phyloP scores from a whole-genome alignment of 2,888 invertebrate species.

The Cheilosia scutellata region DNA sequence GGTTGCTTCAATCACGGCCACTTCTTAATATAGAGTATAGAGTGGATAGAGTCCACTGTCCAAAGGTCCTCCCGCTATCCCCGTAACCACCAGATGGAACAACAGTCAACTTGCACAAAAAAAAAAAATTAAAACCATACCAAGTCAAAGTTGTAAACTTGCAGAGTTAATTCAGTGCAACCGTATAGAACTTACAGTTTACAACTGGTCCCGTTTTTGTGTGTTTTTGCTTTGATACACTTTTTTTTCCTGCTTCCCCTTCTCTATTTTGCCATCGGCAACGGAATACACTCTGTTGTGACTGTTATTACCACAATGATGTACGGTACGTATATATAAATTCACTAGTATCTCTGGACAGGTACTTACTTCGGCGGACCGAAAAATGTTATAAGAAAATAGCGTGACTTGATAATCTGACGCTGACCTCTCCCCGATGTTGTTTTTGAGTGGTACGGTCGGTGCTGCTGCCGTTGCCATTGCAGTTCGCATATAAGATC shows the following conservation, averaged over 20 bases:
- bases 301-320: constrained; percentile 63
- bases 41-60: constrained; percentile 8
- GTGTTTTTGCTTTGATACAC: constrained; percentile 38
- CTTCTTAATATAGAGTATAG: not conserved
- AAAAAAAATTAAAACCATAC: constrained; percentile 49
- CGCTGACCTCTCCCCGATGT: constrained; percentile 72
- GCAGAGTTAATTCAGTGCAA: constrained; percentile 65
- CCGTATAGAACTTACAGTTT: constrained; percentile 58
- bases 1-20: constrained; percentile 12
- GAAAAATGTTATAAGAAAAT: constrained; percentile 59
- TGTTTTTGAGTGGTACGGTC: constrained; percentile 23
- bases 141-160: constrained; percentile 65
- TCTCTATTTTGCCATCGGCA: constrained; percentile 28
- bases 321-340: constrained; percentile 42
- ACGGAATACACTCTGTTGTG: constrained; percentile 39
- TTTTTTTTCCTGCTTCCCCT: constrained; percentile 45
- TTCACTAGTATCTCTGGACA: constrained; percentile 63
- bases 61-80: not conserved
- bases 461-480: constrained; percentile 19
- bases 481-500: constrained; percentile 29
- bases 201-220: constrained; percentile 72
- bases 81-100: constrained; percentile 17
- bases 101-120: constrained; percentile 52
- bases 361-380: constrained; percentile 62
- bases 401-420: constrained; percentile 75